Evolutionary conservation across 1,140 invertebrate genomes (phyloP).

Genomic region (Nixonia krombeini): DNA sequence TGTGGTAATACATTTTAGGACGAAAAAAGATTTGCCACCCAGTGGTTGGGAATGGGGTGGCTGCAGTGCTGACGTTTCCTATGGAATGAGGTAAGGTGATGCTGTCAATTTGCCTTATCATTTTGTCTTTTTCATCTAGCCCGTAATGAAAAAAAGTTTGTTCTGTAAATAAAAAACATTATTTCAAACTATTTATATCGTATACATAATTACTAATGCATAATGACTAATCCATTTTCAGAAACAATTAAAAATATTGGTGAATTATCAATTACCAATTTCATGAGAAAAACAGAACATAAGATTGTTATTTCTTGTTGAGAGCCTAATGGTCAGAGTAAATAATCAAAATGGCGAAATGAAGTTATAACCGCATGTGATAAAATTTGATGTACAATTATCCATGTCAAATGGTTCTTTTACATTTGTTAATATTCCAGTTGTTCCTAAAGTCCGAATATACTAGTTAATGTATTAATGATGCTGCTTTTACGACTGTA

Average conservation of each 20-base stretch:
- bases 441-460: too few species aligned
- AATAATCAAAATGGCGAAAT: too few species aligned
- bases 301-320: slow-evolving; percentile 12
- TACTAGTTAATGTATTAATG: too few species aligned
- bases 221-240: slow-evolving; percentile 19
- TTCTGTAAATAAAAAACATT: too few species aligned
- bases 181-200: slow-evolving; percentile 10
- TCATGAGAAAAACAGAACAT: not conserved
- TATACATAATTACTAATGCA: slow-evolving; percentile 22
- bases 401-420: too few species aligned
- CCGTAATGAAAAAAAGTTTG: too few species aligned
- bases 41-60: slow-evolving; percentile 88
- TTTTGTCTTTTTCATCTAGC: too few species aligned
- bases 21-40: slow-evolving; percentile 61
- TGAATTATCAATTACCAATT: not conserved
- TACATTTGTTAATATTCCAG: too few species aligned
- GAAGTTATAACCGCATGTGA: too few species aligned
- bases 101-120: not conserved
- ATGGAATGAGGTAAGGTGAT: slow-evolving; percentile 75
- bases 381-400: too few species aligned
- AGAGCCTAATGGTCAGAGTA: too few species aligned
- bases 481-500: too few species aligned
- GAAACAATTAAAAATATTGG: slow-evolving; percentile 14
- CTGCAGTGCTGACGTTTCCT: slow-evolving; percentile 86
- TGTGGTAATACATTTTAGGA: slow-evolving; percentile 52